Percentiles rank a stretch among this genome's conserved stretches.
Conservation (phyloP, 2,888 invertebrate genomes). For the Eutolmus rufibarbis region DNA sequence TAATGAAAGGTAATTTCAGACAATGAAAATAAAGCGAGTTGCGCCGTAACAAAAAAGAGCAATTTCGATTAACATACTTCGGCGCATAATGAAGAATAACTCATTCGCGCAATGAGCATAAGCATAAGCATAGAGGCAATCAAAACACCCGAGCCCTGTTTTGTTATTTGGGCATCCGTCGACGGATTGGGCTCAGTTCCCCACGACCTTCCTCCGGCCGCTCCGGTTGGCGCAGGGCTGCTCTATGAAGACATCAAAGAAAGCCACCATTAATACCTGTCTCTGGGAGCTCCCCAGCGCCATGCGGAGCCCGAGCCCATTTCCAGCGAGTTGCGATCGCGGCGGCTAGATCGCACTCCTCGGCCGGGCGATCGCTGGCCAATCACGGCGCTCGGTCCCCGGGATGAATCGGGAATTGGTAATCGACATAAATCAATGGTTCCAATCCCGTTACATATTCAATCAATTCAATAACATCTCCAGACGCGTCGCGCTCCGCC, state of each 20-base stretch:
- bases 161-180: background rate
- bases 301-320: background rate
- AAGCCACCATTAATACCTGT: conserved; percentile 46
- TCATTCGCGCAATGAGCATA: conserved; percentile 43
- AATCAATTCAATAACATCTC: conserved; percentile 47
- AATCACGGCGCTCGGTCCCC: background rate
- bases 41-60: conserved; percentile 36
- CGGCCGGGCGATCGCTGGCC: background rate
- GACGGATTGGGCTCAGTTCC: background rate
- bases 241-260: conserved; percentile 47
- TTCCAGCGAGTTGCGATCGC: background rate
- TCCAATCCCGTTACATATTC: conserved; percentile 46
- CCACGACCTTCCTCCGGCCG: background rate
- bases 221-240: background rate
- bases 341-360: conserved; percentile 1
- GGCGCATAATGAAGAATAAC: conserved; percentile 43
- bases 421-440: conserved; percentile 43
- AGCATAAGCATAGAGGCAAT: conserved; percentile 41
- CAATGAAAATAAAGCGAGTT: conserved; percentile 29
- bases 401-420: conserved; percentile 33
- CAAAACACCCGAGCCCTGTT: conserved; percentile 25
- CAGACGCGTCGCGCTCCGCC: background rate
- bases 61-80: conserved; percentile 47
- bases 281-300: background rate
- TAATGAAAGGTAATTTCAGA: conserved; percentile 37